A percentile compares a stretch with the other conserved stretches of the same genome.
These are phyloP conservation scores for Myopa tessellatipennis DNA, from an alignment of 2,888 invertebrate species.

Conservation along the genomic window DNA sequence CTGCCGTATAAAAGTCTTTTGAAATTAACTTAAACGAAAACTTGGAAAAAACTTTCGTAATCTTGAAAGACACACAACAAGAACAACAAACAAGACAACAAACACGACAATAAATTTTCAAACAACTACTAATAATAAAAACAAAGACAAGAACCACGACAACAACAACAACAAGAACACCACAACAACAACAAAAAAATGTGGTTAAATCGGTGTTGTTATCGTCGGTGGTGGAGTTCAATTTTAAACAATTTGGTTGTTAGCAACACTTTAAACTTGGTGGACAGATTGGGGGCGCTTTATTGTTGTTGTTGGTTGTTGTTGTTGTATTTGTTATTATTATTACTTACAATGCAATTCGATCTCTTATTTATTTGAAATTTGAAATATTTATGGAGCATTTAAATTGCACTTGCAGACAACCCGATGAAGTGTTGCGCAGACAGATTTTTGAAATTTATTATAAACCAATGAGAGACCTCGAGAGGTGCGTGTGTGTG, in stretches of 20 bases:
- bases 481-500: constrained; percentile 14
- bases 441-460: neutral
- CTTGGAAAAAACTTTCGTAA: neutral
- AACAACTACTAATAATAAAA: too few species aligned
- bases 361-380: neutral
- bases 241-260: constrained; percentile 6
- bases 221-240: neutral
- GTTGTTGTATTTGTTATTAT: neutral
- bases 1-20: neutral
- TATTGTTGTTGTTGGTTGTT: constrained; percentile 10
- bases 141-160: neutral
- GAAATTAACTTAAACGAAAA: constrained; percentile 13
- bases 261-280: constrained; percentile 9
- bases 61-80: neutral
- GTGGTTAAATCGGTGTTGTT: neutral
- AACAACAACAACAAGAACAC: neutral
- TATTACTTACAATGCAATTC: neutral
- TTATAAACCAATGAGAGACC: neutral
- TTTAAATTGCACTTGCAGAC: constrained; percentile 21
- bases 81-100: too few species aligned
- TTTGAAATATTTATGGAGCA: constrained; percentile 9
- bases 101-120: too few species aligned
- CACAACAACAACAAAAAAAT: neutral
- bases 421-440: constrained; percentile 17
- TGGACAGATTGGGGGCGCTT: constrained; percentile 24